Base-by-base conservation (phyloP, 2,113 vertebrate genomes). In the Toxotes chatareus region DNA sequence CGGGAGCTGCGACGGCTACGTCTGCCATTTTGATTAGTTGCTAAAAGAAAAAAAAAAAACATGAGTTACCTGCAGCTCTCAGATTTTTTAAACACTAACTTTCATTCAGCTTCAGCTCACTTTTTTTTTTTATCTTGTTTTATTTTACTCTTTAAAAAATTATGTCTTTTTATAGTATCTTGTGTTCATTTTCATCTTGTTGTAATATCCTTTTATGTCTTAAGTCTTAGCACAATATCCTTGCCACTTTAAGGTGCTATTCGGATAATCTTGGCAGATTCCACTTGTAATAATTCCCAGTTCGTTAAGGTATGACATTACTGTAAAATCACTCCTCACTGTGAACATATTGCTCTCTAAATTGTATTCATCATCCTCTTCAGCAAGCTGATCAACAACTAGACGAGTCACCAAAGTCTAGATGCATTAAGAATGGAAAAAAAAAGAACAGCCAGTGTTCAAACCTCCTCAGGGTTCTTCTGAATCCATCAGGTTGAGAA, bases 1-100 rank as follows among this genome's bases (percentile, higher is more conserved):
- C 90, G 0, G 91, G 90, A 31, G 55, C 55, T 69, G 90, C 92
- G 0, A 83, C 76, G 1, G 55, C 79, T 6, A 65, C 65, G 44
- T 90, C 88, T 61, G 79, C 53, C 89, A 90, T 88, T 90, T 56
- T 27, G 60, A 9, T 71, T 16, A 42, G 53, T 76, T 76, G 23
- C 84, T 87, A 70, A 69, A 63, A 19, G 65, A 9, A 59, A 56
- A 69, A 60, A 76, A 21, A 16, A 44, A 38, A 17, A 67, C 19
- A 49, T 82, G 6, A 82, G 31, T 27, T 32, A 7, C 4, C 9
- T 21, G 11, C 14, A 62, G 23, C 21, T 32, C 10, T 55, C 19
- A 55, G 16, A 16, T 47, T 4, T 47, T 17, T 17, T 13, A 4
- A 47, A 5, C 44, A 3, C 36, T 14, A 46, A 46, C 19, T 49